phyloP scores from a whole-genome alignment of 2,888 invertebrate genomes.

The Ectemnius continuus region DNA sequence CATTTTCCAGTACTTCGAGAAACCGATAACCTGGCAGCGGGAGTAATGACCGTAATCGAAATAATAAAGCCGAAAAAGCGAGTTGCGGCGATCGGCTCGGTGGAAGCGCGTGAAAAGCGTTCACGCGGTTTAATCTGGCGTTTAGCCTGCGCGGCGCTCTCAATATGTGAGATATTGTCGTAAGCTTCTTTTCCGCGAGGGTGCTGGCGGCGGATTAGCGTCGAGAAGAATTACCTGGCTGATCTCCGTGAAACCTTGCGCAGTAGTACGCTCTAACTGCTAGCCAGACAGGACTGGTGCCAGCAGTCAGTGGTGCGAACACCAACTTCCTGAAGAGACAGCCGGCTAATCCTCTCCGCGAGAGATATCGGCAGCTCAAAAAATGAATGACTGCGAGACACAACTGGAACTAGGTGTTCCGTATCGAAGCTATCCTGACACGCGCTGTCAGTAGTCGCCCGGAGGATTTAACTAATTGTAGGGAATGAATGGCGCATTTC shows the following conservation, averaged over 20 bases:
- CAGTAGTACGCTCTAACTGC: slow-evolving; percentile 11
- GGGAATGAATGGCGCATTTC: slow-evolving; percentile 6
- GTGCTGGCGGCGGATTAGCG: slow-evolving; percentile 50
- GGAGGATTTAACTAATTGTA: too few species aligned
- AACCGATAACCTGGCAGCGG: neutral
- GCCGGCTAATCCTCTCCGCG: too few species aligned
- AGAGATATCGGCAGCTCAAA: too few species aligned
- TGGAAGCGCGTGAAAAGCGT: too few species aligned
- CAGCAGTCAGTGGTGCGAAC: neutral
- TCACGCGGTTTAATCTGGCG: slow-evolving; percentile 35
- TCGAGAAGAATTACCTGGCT: slow-evolving; percentile 52
- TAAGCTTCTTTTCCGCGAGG: slow-evolving; percentile 55
- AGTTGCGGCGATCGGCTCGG: slow-evolving; percentile 29
- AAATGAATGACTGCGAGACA: too few species aligned
- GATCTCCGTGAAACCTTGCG: slow-evolving; percentile 53
- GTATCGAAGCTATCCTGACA: too few species aligned
- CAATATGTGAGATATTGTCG: slow-evolving; percentile 46
- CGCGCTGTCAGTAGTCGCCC: too few species aligned
- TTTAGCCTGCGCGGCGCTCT: slow-evolving; percentile 39
- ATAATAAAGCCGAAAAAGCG: slow-evolving; percentile 26
- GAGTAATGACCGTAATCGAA: slow-evolving; percentile 27
- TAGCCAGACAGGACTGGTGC: too few species aligned
- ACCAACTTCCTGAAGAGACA: slow-evolving; percentile 9
- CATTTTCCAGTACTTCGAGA: too few species aligned
- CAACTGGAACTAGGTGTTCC: too few species aligned